Evolutionary conservation across 2,888 invertebrate species (phyloP).

Genomic region (Ophion ventricosus): DNA sequence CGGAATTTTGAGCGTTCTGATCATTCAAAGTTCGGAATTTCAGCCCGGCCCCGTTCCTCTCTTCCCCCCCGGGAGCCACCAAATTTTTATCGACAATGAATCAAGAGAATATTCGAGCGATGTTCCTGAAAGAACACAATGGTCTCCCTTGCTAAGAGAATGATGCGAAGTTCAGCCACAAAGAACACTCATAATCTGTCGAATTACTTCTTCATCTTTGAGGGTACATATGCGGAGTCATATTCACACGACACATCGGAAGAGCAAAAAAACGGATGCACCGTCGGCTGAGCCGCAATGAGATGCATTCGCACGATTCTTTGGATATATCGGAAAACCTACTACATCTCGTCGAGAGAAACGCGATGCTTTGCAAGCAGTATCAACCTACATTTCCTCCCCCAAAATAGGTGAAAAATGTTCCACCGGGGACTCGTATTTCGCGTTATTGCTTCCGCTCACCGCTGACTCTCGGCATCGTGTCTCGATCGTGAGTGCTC

Average conservation of each 20-base stretch:
- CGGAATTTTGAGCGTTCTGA: not conserved
- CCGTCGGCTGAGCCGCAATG: slow-evolving; percentile 1
- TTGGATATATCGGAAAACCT: not conserved
- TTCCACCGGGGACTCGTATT: slow-evolving; percentile 78
- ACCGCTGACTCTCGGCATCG: slow-evolving; percentile 55
- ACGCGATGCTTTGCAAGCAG: slow-evolving; percentile 40
- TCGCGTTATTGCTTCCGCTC: slow-evolving; percentile 72
- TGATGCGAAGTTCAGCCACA: slow-evolving; percentile 77
- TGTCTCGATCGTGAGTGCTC: slow-evolving; percentile 50
- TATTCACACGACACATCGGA: not conserved
- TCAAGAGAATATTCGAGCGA: not conserved
- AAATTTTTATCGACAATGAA: not conserved
- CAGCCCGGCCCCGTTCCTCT: not conserved
- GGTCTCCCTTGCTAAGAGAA: not conserved
- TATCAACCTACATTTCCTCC: slow-evolving; percentile 20
- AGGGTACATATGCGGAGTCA: not conserved
- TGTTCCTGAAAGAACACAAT: not conserved
- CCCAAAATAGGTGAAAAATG: slow-evolving; percentile 73
- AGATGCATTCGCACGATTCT: slow-evolving; percentile 76
- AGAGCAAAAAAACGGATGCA: not conserved
- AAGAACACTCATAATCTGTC: slow-evolving; percentile 73
- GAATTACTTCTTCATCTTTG: slow-evolving; percentile 66
- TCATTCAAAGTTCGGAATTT: not conserved
- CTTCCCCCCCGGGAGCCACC: not conserved
- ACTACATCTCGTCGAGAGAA: not conserved